Evolutionary conservation across 2,797 vertebrate species (phyloP), one percentile per base, ranked within the genome.

Genomic region (Glossophaga mutica): DNA sequence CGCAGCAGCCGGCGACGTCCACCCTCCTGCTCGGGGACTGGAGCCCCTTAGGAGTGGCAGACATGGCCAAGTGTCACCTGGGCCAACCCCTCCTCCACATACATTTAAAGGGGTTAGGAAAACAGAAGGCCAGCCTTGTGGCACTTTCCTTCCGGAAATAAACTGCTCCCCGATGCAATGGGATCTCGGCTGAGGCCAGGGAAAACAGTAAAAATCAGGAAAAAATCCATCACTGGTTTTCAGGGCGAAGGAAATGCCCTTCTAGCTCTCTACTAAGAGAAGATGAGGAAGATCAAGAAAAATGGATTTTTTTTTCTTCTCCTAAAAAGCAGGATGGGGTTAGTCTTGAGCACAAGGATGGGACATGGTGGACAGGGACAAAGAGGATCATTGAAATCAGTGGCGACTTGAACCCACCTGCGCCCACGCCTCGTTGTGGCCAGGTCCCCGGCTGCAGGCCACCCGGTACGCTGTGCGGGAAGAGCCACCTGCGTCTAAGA

Each of bases 281-380:
- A 55, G n/a, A 55, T 22, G n/a, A 87, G 22, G 90, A 92, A 94
- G 91, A 46, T 88, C 82, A 85, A 89, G 39, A 29, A 74, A 96
- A 87, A 1, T 10, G 24, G 7, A 34, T 96, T 88, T 92, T 87
- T 46, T 50, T 95, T 96, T 88, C 91, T 87, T 46, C 52, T 95
- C 91, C 46, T 42, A 5, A 46, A 32, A 67, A 89, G 92, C 55
- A 70, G 52, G 37, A 9, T 57, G 57, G 5, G 90, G 21, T 16
- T 94, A 96, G 55, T 71, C 24, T 48, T 22, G 94, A 65, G 65
- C 76, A 85, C n/a, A 48, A 39, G 52, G 39, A 1, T 55, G 24
- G 39, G 37, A 62, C 22, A 9, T 7, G 7, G 11, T 52, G 3
- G 62, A 65, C 12, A 65, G 34, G 26, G n/a, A 48, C 22, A 26